Percentiles rank a stretch among this genome's conserved stretches.
These are phyloP conservation scores for Synanthedon vespiformis DNA, from an alignment of 2,888 invertebrate species.

Conservation along the genomic window DNA sequence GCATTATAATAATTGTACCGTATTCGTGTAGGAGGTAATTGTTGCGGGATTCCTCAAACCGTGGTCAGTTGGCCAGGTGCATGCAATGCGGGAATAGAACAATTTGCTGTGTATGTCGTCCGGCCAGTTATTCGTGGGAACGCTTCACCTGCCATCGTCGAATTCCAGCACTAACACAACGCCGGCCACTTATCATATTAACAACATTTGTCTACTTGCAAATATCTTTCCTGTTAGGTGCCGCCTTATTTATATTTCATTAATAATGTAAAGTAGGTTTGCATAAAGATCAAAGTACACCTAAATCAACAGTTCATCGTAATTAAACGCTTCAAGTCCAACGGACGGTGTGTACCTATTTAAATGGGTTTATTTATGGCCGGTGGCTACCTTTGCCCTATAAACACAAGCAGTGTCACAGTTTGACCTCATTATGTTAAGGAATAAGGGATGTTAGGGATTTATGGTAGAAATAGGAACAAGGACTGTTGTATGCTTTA, in stretches of 20 bases:
- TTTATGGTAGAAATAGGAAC: too few species aligned
- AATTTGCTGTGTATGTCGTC: constrained; percentile 37
- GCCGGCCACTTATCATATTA: background rate
- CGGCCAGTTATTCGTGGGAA: constrained; percentile 37
- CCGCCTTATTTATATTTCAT: background rate
- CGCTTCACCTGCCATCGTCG: constrained; percentile 40
- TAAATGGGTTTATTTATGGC: background rate
- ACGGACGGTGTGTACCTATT: background rate
- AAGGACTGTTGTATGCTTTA: too few species aligned
- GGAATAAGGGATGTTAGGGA: too few species aligned
- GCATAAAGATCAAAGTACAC: background rate
- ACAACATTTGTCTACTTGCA: background rate
- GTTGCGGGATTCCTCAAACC: constrained; percentile 8
- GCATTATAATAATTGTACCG: constrained; percentile 1
- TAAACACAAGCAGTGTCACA: too few species aligned
- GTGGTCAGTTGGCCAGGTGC: constrained; percentile 35
- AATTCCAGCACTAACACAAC: constrained; percentile 15
- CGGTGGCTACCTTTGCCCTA: background rate
- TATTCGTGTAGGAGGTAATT: constrained; percentile 3
- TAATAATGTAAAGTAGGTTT: background rate
- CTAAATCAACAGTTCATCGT: background rate
- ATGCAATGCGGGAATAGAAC: constrained; percentile 39
- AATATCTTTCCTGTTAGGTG: background rate
- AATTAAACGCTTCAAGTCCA: background rate
- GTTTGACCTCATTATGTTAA: too few species aligned